Base-by-base conservation (phyloP, 2,797 vertebrate genomes). In the Anomalospiza imberbis region DNA sequence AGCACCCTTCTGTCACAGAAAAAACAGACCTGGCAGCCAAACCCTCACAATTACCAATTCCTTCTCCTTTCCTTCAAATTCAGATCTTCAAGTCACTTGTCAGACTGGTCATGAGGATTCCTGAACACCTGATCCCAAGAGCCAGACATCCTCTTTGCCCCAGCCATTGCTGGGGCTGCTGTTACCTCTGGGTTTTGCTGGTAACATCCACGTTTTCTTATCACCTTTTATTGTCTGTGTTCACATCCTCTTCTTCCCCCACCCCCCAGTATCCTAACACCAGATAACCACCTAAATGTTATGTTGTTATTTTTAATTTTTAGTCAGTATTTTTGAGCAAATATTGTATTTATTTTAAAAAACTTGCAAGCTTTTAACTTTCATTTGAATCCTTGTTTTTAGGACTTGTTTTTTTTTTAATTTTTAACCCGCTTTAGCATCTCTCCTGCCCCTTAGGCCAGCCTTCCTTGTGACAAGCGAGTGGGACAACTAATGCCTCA, bases 221-320 rank as follows among this genome's bases (percentile, higher is more conserved):
- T 45, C 14, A 3, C 10, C 22, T 45, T 58, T 54, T 29, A 6
- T 29, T 20, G 12, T 18, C 72, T 8, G 0, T 1, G 0, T 48
- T 38, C 29, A 54, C 11, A 40, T 61, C 18, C 17, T 65, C 42
- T 32, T 61, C 50, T 10, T 62, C 17, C 48, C 2, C 15, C 18
- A 31, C 31, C 9, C 48, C 17, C 17, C 31, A 70, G 21, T 34
- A 54, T 12, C 12, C 17, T 54, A 62, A 31, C 48, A 70, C 9
- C 42, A 70, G 21, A 77, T 26, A 77, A 9, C 9, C 3, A 5
- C 17, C 34, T 38, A 31, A 47, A 40, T 47, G 25, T 76, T 76
- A 16, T 20, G 25, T 50, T 53, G 38, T 45, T 40, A 26, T 26
- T 76, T 32, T 67, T 68, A 20, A 54, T 47, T 86, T 68, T 86